Conservation (phyloP, 2,888 invertebrate genomes). For the Drosophila monieri region DNA sequence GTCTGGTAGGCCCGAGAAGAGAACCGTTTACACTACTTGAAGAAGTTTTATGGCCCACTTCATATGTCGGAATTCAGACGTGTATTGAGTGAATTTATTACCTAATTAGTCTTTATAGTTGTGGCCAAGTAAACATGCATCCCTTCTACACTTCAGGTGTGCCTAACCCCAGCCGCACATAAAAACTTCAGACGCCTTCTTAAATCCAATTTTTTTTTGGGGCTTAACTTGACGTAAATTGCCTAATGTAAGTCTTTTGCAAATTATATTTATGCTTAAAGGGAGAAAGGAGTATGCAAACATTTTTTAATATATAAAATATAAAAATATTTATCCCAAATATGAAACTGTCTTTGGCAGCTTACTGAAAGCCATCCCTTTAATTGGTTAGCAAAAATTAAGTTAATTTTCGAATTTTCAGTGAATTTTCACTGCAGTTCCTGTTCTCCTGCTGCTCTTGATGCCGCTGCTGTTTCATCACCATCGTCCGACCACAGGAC, state of each 20-base stretch:
- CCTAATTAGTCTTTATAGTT: constrained; percentile 74
- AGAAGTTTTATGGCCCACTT: constrained; percentile 60
- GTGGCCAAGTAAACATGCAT: constrained; percentile 41
- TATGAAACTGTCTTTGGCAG: neutral
- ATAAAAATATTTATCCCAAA: no score
- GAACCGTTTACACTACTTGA: constrained; percentile 63
- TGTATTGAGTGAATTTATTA: constrained; percentile 65
- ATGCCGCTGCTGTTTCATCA: neutral
- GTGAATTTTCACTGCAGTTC: constrained; percentile 20
- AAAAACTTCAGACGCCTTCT: constrained; percentile 9
- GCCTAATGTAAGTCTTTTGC: neutral
- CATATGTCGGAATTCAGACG: constrained; percentile 50
- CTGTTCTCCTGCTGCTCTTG: neutral
- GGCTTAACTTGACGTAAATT: neutral
- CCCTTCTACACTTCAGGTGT: neutral
- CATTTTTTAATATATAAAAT: no score
- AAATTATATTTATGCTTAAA: neutral
- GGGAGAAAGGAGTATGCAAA: neutral
- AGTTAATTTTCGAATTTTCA: constrained; percentile 63
- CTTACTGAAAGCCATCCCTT: neutral
- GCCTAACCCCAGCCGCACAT: constrained; percentile 1
- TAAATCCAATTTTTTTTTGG: neutral
- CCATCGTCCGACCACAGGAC: constrained; percentile 1
- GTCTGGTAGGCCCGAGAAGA: constrained; percentile 32
- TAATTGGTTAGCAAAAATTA: constrained; percentile 47